Evolutionary conservation across 2,797 vertebrate genomes (phyloP).

Genomic region (Urophycis tenuis): DNA sequence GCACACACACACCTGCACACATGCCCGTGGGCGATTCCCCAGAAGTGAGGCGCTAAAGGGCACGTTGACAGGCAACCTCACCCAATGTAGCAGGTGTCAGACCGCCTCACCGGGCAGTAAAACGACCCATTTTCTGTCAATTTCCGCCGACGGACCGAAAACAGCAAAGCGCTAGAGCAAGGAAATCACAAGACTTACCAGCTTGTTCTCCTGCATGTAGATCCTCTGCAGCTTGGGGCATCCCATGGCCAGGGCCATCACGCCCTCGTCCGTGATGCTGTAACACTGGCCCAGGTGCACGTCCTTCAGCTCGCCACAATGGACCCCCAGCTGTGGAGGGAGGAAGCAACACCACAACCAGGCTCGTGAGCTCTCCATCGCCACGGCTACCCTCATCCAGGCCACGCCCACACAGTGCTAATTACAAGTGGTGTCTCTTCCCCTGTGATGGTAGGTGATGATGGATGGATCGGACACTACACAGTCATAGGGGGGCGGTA

Average conservation of each 20-base stretch:
- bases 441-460: background rate
- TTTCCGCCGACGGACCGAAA: background rate
- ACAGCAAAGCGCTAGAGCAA: background rate
- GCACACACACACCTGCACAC: background rate
- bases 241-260: slow-evolving; percentile 89
- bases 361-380: background rate
- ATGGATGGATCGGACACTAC: background rate
- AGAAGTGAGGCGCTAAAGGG: too few species aligned
- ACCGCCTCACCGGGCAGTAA: too few species aligned
- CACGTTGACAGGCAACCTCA: too few species aligned
- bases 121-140: too few species aligned
- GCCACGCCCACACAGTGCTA: background rate
- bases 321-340: slow-evolving; percentile 78
- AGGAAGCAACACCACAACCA: background rate
- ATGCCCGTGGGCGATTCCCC: too few species aligned
- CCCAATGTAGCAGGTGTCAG: too few species aligned
- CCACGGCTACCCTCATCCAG: background rate
- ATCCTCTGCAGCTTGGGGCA: slow-evolving; percentile 92
- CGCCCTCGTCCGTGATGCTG: slow-evolving; percentile 92
- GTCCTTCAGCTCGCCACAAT: slow-evolving; percentile 90
- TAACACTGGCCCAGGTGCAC: slow-evolving; percentile 98
- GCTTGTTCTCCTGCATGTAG: slow-evolving; percentile 99
- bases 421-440: background rate
- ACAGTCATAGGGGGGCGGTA: background rate
- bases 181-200: slow-evolving; percentile 75